Evolutionary conservation across 1,140 invertebrate genomes (phyloP), one percentile per base, ranked within the genome.

Genomic region (Ephestia elutella): DNA sequence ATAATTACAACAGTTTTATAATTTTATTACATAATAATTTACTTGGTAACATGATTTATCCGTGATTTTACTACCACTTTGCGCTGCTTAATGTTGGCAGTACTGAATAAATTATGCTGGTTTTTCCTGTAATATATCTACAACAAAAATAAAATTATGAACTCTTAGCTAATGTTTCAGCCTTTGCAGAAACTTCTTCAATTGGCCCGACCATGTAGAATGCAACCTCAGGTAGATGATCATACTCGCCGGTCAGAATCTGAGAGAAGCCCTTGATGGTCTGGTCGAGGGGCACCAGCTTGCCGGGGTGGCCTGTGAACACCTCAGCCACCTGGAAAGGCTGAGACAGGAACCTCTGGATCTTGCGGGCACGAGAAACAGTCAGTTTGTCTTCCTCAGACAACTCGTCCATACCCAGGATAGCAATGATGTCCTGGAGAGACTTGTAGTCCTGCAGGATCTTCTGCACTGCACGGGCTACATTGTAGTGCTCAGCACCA

Each of bases 321-420:
- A 96, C 94, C 89, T 98, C 97, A 80, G 97, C 96, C 44, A 87
- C 84, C 90, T 99, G 95, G 96, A 99, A 99, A 90, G 98, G 98
- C 88, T 99, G 98, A 20, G 97, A 99, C 65, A 99, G 92, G 94
- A 99, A 99, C 86, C 95, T 94, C 88, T 99, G 97, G 83, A 99
- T 99, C 90, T 99, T 99, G 83, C 98, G 94, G 49, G 98, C 98
- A 79, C 98, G 93, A 5, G 97, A 93, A 13, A 99, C 98, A 38
- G 97, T 99, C 73, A 99, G 89, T 87, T 99, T 99, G 86, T 99
- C 98, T 89, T 99, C 98, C 90, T 99, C 98, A 75, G 97, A 98
- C 91, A 99, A 94, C 87, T 99, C 98, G 89, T 99, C 98, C 98
- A 99, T 99, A 94, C 97, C 97, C 91, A 99, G 92, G 88, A 99